phyloP scores from a whole-genome alignment of 2,113 vertebrate species.

The Malurus cyaneus region DNA sequence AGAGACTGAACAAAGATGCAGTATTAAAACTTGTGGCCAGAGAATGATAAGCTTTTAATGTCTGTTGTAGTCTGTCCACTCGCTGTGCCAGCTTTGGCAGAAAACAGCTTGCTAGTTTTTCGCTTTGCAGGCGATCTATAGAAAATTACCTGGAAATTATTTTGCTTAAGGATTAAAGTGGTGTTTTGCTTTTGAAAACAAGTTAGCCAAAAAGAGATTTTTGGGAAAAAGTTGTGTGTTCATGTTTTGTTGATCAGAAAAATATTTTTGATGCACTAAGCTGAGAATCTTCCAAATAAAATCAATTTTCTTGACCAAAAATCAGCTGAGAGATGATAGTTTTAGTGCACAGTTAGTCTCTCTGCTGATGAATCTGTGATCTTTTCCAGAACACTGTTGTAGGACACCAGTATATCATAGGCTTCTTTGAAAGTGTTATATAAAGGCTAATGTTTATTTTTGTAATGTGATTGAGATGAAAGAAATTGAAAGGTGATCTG shows the following conservation, averaged over 20 bases:
- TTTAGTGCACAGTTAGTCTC: background rate
- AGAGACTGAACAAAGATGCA: conserved; percentile 17
- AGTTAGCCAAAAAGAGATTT: background rate
- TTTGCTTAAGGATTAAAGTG: background rate
- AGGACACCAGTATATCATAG: background rate
- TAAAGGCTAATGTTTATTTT: background rate
- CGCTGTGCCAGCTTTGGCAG: background rate
- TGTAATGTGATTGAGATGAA: background rate
- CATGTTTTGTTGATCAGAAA: background rate
- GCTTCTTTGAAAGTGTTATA: background rate
- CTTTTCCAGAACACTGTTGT: background rate
- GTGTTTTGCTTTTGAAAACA: background rate
- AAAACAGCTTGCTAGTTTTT: background rate
- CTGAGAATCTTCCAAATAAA: background rate
- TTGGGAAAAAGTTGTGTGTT: background rate
- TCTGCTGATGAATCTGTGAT: background rate
- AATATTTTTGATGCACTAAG: background rate
- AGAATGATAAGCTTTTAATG: conserved; percentile 40
- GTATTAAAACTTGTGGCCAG: conserved; percentile 24
- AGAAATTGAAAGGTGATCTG: background rate
- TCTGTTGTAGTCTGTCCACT: background rate
- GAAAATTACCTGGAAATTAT: background rate
- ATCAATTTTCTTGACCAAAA: background rate
- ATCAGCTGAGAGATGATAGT: background rate
- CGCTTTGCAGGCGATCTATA: background rate